A percentile compares a stretch with the other conserved stretches of the same genome.
phyloP scores from a whole-genome alignment of 2,113 vertebrate genomes.

The Setophaga coronata region DNA sequence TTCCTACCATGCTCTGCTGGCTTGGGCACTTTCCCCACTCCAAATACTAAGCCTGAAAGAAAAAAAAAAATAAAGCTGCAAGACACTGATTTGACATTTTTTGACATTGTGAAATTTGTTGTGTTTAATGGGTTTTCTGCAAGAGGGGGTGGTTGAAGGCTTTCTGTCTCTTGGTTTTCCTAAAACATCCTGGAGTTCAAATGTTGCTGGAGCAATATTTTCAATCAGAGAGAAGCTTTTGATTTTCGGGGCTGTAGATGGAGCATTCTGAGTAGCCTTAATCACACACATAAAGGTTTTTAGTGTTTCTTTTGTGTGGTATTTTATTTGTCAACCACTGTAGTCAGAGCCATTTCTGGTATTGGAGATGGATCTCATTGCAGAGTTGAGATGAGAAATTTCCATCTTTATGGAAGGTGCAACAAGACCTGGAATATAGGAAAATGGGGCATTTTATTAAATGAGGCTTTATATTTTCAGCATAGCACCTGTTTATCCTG shows the following conservation, averaged over 20 bases:
- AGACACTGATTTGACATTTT: neutral
- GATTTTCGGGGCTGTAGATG: neutral
- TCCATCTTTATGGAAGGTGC: conserved; percentile 1
- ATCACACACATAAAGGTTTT: conserved; percentile 7
- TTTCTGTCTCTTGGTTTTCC: conserved; percentile 1
- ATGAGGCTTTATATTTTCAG: neutral
- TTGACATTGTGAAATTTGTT: neutral
- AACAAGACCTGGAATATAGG: neutral
- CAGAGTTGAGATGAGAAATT: neutral
- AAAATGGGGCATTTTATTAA: conserved; percentile 37
- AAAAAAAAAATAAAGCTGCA: neutral
- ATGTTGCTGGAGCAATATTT: neutral
- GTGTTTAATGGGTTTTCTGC: conserved; percentile 24
- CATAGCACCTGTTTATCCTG: neutral
- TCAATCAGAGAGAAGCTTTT: neutral
- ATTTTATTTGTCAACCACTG: neutral
- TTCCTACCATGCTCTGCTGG: neutral
- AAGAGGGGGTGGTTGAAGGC: neutral
- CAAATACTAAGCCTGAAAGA: neutral
- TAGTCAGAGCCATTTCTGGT: neutral
- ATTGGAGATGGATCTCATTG: neutral
- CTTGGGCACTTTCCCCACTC: neutral
- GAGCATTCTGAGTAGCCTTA: conserved; percentile 6
- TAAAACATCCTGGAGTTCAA: neutral
- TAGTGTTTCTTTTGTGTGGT: neutral